Conservation (phyloP, 2,797 vertebrate species). For the Sus cebifrons region DNA sequence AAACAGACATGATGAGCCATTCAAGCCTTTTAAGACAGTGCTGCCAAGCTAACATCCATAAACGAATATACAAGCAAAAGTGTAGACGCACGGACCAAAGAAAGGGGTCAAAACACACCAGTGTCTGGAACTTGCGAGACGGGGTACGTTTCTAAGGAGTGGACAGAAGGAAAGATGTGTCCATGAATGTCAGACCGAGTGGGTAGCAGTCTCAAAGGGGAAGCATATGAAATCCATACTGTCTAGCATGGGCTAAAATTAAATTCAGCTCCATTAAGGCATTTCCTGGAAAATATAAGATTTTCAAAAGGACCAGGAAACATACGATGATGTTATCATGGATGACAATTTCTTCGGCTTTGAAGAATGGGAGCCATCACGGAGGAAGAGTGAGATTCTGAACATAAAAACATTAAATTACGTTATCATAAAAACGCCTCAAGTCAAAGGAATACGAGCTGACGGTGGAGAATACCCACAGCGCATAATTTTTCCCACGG, state of each 20-base stretch:
- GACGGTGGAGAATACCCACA: background rate
- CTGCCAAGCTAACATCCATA: background rate
- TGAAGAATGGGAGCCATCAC: background rate
- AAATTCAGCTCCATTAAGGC: background rate
- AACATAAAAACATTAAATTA: background rate
- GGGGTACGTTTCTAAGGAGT: background rate
- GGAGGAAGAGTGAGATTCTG: background rate
- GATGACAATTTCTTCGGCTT: background rate
- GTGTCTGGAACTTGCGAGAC: background rate
- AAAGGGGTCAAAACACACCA: background rate
- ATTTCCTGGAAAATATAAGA: background rate
- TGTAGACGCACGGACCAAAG: background rate
- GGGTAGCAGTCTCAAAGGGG: background rate
- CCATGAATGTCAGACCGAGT: background rate
- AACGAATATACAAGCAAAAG: background rate
- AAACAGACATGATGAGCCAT: background rate
- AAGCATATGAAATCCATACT: background rate
- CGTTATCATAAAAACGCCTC: background rate
- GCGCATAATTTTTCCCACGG: background rate
- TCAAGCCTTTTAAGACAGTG: background rate
- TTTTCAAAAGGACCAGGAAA: background rate
- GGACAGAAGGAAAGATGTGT: background rate
- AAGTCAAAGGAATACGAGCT: background rate
- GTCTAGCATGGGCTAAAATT: background rate
- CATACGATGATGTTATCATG: background rate